A percentile compares a stretch with the other conserved stretches of the same genome.
Conservation (phyloP, 1,140 invertebrate species). For the Gryllus bimaculatus region DNA sequence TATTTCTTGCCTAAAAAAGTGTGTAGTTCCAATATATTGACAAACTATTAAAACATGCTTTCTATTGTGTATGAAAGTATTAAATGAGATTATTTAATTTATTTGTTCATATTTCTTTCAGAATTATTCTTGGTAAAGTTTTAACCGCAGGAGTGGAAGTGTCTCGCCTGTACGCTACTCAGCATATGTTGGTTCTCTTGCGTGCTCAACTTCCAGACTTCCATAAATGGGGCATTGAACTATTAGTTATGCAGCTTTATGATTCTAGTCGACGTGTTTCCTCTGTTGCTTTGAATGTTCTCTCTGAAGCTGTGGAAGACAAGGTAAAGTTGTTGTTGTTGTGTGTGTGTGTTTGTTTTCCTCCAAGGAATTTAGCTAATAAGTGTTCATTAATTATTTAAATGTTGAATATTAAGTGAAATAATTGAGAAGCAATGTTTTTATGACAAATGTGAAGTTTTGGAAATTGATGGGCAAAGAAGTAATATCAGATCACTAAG, state of each 20-base stretch:
- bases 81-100: background rate
- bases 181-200: conserved; percentile 77
- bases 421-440: too few species aligned
- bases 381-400: background rate
- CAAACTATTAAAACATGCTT: background rate
- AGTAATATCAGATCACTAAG: too few species aligned
- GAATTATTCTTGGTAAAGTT: conserved; percentile 56
- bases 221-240: conserved; percentile 69
- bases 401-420: background rate
- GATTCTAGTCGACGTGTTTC: conserved; percentile 69
- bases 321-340: conserved; percentile 45
- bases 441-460: too few species aligned
- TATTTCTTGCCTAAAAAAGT: too few species aligned
- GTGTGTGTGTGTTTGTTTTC: background rate
- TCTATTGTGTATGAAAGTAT: background rate
- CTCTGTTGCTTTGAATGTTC: conserved; percentile 63
- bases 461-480: too few species aligned
- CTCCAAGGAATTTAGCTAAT: background rate
- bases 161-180: conserved; percentile 79
- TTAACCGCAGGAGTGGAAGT: conserved; percentile 55
- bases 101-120: conserved; percentile 20
- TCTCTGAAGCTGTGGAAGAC: conserved; percentile 89
- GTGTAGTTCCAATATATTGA: too few species aligned
- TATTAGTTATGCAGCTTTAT: conserved; percentile 70
- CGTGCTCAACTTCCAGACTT: conserved; percentile 58